A percentile compares a stretch with the other conserved stretches of the same genome.
Conservation (phyloP, 2,888 invertebrate species). For the Athalia rosae region DNA sequence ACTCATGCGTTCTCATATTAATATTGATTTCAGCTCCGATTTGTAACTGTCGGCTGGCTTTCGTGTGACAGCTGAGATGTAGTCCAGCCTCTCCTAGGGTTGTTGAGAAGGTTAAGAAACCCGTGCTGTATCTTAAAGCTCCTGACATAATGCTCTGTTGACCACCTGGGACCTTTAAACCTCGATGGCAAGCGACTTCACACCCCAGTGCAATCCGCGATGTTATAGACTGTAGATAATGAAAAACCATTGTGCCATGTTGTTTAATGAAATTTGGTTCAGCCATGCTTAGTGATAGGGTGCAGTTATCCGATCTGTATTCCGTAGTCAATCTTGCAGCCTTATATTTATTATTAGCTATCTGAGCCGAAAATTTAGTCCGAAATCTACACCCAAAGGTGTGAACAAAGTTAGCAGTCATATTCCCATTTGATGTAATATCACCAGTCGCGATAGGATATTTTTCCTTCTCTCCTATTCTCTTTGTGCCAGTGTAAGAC, state of each 20-base stretch:
- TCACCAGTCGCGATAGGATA: constrained; percentile 65
- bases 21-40: constrained; percentile 82
- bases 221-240: constrained; percentile 68
- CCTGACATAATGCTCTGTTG: constrained; percentile 62
- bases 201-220: constrained; percentile 67
- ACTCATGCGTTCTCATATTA: constrained; percentile 77
- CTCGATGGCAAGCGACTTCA: constrained; percentile 64
- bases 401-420: constrained; percentile 64
- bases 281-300: constrained; percentile 62
- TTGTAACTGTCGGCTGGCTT: constrained; percentile 78
- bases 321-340: constrained; percentile 61
- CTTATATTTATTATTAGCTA: constrained; percentile 60
- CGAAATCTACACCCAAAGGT: constrained; percentile 66
- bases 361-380: constrained; percentile 63
- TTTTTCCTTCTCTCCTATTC: constrained; percentile 61
- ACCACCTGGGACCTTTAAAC: constrained; percentile 57
- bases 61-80: constrained; percentile 80
- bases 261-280: constrained; percentile 60
- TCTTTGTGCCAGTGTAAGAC: constrained; percentile 64
- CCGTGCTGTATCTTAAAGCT: constrained; percentile 74
- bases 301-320: constrained; percentile 69
- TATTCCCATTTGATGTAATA: constrained; percentile 65
- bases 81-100: constrained; percentile 75
- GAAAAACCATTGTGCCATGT: constrained; percentile 65
- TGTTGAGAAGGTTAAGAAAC: constrained; percentile 82